Evolutionary conservation across 2,797 vertebrate genomes (phyloP), one percentile per base, ranked within the genome.

Genomic region (Vultur gryphus): DNA sequence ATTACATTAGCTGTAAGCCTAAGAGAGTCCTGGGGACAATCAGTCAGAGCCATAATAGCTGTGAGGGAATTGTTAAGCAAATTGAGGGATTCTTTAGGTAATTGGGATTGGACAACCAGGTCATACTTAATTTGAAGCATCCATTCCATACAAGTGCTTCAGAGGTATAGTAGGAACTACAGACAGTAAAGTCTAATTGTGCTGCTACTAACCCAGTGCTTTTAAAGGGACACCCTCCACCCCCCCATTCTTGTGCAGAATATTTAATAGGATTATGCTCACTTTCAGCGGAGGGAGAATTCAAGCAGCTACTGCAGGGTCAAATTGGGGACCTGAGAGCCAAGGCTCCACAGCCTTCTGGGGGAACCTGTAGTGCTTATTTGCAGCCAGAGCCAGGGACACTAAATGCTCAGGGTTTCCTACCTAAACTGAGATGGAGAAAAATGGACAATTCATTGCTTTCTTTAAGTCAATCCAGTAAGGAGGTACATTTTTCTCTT

Each of bases 41-140:
- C 95, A 97, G 96, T 97, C 95, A 97, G 97, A 96, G 96, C 95
- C 96, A 96, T 97, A 97, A 97, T 96, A 96, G 95, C 96, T 96
- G 87, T 96, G 95, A 97, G 96, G 92, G 97, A 97, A 97, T 97
- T 97, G 96, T 97, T 96, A 97, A 97, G 96, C 97, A 97, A 97
- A 97, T 96, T 96, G 95, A 97, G 95, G 95, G 97, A 97, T 97
- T 97, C 97, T 97, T 97, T 97, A 97, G 93, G 96, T 97, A 97
- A 97, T 96, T 97, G 97, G 96, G 95, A 97, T 94, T 97, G 97
- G 97, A 96, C 95, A 96, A 97, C 90, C 96, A 97, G 94, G 95
- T 95, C 95, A 96, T 94, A 97, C 95, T 96, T 97, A 97, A 97
- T 97, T 97, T 97, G 97, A 97, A 93, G 95, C 96, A 96, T 96